Evolutionary conservation across 2,888 invertebrate genomes (phyloP).

Genomic region (Eupsilia transversa): DNA sequence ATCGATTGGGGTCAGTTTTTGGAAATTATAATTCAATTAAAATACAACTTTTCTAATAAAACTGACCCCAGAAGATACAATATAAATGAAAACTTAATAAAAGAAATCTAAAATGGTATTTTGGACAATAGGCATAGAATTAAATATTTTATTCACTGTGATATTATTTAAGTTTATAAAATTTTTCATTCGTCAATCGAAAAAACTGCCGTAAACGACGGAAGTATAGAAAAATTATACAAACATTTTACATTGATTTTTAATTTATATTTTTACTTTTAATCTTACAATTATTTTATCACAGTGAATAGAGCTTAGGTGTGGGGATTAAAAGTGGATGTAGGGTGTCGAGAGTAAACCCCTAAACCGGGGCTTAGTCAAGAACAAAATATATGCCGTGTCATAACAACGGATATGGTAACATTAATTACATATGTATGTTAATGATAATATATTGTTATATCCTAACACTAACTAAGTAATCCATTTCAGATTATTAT

Average conservation of each 20-base stretch:
- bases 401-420: conserved; percentile 65
- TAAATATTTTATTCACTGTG: conserved; percentile 79
- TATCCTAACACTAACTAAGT: conserved; percentile 72
- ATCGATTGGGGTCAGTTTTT: conserved; percentile 58
- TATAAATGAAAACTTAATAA: conserved; percentile 46
- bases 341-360: conserved; percentile 50
- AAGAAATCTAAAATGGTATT: conserved; percentile 51
- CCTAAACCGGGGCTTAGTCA: conserved; percentile 49
- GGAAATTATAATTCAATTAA: conserved; percentile 30
- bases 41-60: conserved; percentile 24
- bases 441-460: conserved; percentile 72
- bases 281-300: conserved; percentile 75
- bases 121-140: conserved; percentile 62
- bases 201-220: conserved; percentile 52
- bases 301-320: conserved; percentile 83
- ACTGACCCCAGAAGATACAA: conserved; percentile 58
- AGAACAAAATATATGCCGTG: conserved; percentile 59
- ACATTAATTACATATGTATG: conserved; percentile 63
- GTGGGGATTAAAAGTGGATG: conserved; percentile 58
- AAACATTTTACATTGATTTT: conserved; percentile 58
- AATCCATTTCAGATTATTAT: conserved; percentile 56
- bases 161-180: conserved; percentile 69
- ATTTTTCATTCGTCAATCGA: conserved; percentile 58
- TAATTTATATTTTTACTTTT: conserved; percentile 66
- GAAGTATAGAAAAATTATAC: conserved; percentile 63